These are phyloP conservation scores for Tethya wilhelma DNA, from an alignment of 37 sponge, comb jelly and placozoan species.

Conservation along the genomic window DNA sequence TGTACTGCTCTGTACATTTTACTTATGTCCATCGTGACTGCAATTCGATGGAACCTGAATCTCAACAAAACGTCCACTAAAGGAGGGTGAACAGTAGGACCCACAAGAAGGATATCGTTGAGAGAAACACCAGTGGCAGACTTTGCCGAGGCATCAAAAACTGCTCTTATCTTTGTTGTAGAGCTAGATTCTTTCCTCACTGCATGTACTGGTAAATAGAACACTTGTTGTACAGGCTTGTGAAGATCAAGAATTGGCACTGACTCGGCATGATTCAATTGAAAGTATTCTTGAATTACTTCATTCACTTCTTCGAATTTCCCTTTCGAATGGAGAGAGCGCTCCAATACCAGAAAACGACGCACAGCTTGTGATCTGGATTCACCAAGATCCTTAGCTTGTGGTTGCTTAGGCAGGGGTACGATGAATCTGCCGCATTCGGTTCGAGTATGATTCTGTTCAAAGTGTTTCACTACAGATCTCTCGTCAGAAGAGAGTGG, in stretches of 20 bases:
- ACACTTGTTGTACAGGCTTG: neutral
- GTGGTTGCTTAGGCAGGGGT: neutral
- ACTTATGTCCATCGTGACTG: too few species aligned
- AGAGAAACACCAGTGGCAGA: slow-evolving; percentile 1
- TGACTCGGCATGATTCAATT: neutral
- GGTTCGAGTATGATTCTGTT: neutral
- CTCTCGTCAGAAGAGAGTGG: slow-evolving; percentile 40
- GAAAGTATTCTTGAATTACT: slow-evolving; percentile 17
- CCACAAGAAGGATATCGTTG: slow-evolving; percentile 2
- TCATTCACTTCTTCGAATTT: neutral
- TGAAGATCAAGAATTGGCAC: neutral
- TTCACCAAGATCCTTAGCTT: neutral
- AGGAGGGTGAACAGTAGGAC: too few species aligned
- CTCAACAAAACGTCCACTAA: too few species aligned
- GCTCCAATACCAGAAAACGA: slow-evolving; percentile 18
- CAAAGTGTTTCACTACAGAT: too few species aligned
- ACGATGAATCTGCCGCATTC: neutral
- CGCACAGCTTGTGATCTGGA: slow-evolving; percentile 10
- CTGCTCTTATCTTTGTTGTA: slow-evolving; percentile 10
- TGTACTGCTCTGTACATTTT: too few species aligned
- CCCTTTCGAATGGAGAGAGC: slow-evolving; percentile 5
- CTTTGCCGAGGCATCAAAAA: slow-evolving; percentile 40
- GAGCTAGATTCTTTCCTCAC: slow-evolving; percentile 22
- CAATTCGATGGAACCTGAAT: too few species aligned
- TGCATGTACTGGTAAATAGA: slow-evolving; percentile 16